Evolutionary conservation across 1,140 invertebrate genomes (phyloP).

Genomic region (Microvelia longipes): DNA sequence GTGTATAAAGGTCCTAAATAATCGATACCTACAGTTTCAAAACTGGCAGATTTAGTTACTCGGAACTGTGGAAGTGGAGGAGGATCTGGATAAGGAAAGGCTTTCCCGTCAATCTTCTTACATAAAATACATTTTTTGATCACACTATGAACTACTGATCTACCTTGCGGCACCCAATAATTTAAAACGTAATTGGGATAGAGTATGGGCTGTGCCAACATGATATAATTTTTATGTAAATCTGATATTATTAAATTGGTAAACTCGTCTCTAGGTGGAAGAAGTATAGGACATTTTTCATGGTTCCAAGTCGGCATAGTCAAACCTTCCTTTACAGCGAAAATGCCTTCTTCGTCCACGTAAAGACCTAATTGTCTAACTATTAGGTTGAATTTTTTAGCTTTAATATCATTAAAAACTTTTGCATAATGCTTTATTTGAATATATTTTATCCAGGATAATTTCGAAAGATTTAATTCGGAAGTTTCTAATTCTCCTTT

Average conservation of each 20-base stretch:
- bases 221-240: background rate
- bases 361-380: background rate
- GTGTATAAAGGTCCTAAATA: slow-evolving; percentile 24
- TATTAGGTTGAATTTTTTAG: background rate
- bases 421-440: background rate
- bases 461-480: background rate
- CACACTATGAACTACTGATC: background rate
- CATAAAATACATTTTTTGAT: slow-evolving; percentile 4
- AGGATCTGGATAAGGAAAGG: background rate
- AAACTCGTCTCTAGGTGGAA: background rate
- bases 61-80: slow-evolving; percentile 12
- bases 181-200: background rate
- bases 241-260: background rate
- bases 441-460: background rate
- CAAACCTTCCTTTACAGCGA: background rate
- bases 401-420: background rate
- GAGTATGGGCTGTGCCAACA: background rate
- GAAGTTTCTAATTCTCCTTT: background rate
- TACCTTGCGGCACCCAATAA: slow-evolving; percentile 2
- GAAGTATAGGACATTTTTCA: background rate
- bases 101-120: background rate
- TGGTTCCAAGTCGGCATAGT: background rate
- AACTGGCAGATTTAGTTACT: slow-evolving; percentile 19
- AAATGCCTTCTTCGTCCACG: background rate
- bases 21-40: slow-evolving; percentile 21